Base-by-base conservation (phyloP, 2,888 invertebrate species). In the Caenorhabditis sp. region DNA sequence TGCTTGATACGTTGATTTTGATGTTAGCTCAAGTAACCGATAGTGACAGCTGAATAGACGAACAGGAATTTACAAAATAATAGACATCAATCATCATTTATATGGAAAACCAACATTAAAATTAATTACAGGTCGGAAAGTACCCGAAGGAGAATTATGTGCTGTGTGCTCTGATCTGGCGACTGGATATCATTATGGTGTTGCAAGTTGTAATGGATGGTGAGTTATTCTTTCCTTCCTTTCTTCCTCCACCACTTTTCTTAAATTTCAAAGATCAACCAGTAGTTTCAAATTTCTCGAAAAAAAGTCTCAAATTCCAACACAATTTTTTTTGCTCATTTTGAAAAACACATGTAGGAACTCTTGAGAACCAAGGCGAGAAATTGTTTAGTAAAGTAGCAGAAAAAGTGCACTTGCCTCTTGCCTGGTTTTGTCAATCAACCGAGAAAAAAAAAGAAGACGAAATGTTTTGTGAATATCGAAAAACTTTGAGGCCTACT, bases 131-230 rank as follows among this genome's bases (percentile, higher is more conserved):
- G 83, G 83, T 54, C 59, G 83, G 68, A 83, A 83, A 81, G 83
- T 83, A 12, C 83, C 83, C 36, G 83, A 83, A 71, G 83, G 82
- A 21, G 86, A 87, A 63, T 70, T 87, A 20, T 87, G 87, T 54
- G 87, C 87, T 12, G 87, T 87, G 23, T 87, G 87, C 63, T 85
- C 84, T 2, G 87, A 87, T 67, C 76, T 85, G 0, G 87, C 87
- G 1, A 87, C 87, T 4, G 87, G 87, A 26, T 87, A 80, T 58
- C 81, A 80, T 66, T 83, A 83, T 67, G 85, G 85, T 31, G 84
- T 85, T n/a, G 85, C 86, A 5, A 82, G 82, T 52, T 86, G 86
- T 68, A 86, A 86, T 72, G 86, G 87, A 76, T 85, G 86, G 84
- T 82, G 49, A 70, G 80, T 77, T 10, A 31, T 31, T 31, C 10